Conservation (phyloP, 2,113 vertebrate genomes). For the Ciconia boyciana region DNA sequence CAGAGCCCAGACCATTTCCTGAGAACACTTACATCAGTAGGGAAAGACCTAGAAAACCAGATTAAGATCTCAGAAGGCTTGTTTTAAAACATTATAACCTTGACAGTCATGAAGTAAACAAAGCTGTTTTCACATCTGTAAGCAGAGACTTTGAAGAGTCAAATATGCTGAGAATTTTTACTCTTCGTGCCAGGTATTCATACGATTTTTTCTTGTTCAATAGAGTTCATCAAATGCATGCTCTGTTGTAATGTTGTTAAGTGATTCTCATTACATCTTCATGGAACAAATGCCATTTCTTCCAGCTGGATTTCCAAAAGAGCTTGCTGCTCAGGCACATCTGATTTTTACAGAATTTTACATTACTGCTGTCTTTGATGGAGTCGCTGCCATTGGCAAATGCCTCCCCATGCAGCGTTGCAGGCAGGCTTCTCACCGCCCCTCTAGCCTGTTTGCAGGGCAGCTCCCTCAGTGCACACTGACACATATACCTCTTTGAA, state of each 20-base stretch:
- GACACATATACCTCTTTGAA: background rate
- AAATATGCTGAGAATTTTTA: background rate
- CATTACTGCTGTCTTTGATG: background rate
- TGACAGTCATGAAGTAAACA: constrained; percentile 13
- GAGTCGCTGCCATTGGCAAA: background rate
- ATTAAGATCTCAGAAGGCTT: background rate
- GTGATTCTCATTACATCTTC: background rate
- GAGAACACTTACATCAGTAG: background rate
- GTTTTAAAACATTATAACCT: background rate
- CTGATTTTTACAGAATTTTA: background rate
- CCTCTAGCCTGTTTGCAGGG: background rate
- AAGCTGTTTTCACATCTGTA: background rate
- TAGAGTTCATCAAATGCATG: background rate
- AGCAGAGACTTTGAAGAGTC: background rate
- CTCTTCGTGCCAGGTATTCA: background rate
- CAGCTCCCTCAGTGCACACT: background rate
- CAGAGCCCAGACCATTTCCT: background rate
- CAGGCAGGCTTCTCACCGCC: background rate
- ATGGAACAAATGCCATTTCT: background rate
- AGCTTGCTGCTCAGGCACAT: rapidly evolving
- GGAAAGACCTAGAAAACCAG: background rate
- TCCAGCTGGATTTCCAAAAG: background rate
- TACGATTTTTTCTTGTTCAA: background rate
- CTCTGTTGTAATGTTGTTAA: background rate
- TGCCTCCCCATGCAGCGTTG: background rate